Evolutionary conservation across 1,140 invertebrate species (phyloP), one percentile per base, ranked within the genome.

Genomic region (Drosophila watanabei): DNA sequence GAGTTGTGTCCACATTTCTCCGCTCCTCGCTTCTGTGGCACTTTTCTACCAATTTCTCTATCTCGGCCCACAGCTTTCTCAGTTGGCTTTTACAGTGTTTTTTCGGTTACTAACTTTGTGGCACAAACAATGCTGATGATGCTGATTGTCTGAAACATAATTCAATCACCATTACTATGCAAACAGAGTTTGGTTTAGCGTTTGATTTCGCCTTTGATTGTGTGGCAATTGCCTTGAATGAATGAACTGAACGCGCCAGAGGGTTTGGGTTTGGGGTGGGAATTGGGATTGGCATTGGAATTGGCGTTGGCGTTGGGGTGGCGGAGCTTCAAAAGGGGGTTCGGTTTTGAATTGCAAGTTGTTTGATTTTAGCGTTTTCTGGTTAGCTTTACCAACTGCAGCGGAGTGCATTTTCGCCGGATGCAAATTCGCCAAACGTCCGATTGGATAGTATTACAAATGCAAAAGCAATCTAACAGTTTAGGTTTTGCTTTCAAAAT

Each of bases 111-210:
- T 37, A 59, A 75, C 76, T 75, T 76, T 84, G 81, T 60, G 71
- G 71, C 69, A 73, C 71, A 73, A 73, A 73, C 71, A 73, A 73
- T 73, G 71, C 71, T 73, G 71, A 73, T 73, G 71, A 73, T 73
- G 71, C 71, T 73, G 71, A 73, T 73, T 73, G 71, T 73, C 69
- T 73, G 71, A 61, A 73, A 73, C 71, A 73, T 73, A 73, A 73
- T 73, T 73, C 71, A 73, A 73, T 73, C 71, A 73, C 71, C 71
- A 73, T 73, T 73, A 73, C 71, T 73, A 73, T 73, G 71, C 71
- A 73, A 73, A 73, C 71, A 73, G 68, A 73, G 71, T 73, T 73
- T 73, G 71, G 71, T 52, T 73, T 73, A 73, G 70, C 70, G 70
- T 72, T 73, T 73, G 68, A 73, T 73, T 73, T 61, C 45, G 70